phyloP scores from a whole-genome alignment of 2,797 vertebrate genomes.

The Falco naumanni region DNA sequence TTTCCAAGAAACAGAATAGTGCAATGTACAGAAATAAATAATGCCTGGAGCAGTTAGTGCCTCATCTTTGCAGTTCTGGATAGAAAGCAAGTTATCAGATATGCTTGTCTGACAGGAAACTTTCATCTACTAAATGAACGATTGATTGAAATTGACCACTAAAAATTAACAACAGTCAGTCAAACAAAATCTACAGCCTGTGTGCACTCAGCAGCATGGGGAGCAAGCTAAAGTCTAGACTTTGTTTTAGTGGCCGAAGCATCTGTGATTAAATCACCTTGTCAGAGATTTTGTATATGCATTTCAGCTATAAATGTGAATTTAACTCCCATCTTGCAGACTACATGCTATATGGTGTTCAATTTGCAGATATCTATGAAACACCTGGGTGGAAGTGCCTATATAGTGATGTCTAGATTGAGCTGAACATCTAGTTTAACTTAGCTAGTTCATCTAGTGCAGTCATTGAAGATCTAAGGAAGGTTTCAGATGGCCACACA shows the following conservation, averaged over 20 bases:
- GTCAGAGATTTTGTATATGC: neutral
- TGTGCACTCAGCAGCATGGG: neutral
- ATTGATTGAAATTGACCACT: neutral
- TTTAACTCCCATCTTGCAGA: neutral
- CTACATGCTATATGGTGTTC: neutral
- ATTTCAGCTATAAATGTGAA: neutral
- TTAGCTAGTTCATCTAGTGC: neutral
- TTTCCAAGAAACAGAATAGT: conserved; percentile 29
- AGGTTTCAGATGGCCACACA: neutral
- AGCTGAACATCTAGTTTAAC: neutral
- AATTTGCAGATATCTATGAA: neutral
- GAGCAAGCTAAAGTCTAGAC: neutral
- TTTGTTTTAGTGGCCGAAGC: neutral
- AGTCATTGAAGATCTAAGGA: neutral
- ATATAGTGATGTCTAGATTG: neutral
- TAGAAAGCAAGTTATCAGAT: neutral
- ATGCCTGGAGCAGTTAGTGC: neutral
- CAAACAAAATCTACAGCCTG: neutral
- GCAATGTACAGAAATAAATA: conserved; percentile 36
- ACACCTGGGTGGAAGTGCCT: neutral
- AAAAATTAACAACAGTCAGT: neutral
- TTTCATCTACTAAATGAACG: neutral
- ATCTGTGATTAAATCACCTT: neutral
- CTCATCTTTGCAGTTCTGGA: neutral
- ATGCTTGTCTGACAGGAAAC: neutral